Percentiles rank a stretch among this genome's conserved stretches.
phyloP scores from a whole-genome alignment of 2,888 invertebrate genomes.

The Nyleta sp. region DNA sequence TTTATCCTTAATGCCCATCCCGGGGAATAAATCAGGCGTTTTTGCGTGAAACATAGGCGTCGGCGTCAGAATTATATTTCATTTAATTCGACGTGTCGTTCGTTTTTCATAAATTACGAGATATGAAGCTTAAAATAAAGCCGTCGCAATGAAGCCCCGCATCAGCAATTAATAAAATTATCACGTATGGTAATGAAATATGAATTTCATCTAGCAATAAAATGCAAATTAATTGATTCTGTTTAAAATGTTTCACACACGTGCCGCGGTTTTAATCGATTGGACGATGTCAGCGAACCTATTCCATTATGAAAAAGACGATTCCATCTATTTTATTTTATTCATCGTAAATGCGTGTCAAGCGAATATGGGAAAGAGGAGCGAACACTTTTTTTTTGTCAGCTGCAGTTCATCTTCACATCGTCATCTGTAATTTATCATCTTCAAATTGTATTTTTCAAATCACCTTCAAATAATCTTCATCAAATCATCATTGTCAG shows the following conservation, averaged over 20 bases:
- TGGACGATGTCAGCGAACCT: conserved; percentile 18
- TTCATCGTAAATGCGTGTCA: too few relatives aligned
- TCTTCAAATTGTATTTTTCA: too few relatives aligned
- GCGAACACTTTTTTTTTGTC: too few relatives aligned
- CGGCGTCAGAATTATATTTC: neutral
- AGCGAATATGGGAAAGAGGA: too few relatives aligned
- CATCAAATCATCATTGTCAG: too few relatives aligned
- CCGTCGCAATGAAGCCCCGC: conserved; percentile 8
- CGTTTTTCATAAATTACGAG: neutral
- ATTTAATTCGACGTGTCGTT: neutral
- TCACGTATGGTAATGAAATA: conserved; percentile 18
- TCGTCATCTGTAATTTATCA: too few relatives aligned
- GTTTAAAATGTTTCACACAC: neutral
- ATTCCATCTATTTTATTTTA: conserved; percentile 5
- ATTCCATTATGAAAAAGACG: neutral
- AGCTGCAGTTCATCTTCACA: too few relatives aligned
- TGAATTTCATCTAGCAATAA: conserved; percentile 15
- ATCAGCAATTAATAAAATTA: conserved; percentile 35
- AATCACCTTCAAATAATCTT: too few relatives aligned
- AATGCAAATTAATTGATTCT: conserved; percentile 21
- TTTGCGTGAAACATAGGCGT: conserved; percentile 1
- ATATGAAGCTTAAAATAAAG: conserved; percentile 2
- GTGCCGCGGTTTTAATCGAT: conserved; percentile 14
- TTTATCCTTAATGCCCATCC: conserved; percentile 10
- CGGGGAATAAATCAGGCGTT: conserved; percentile 9